Base-by-base conservation (phyloP, 2,888 invertebrate genomes). In the Mongoloraphidia duomilia region DNA sequence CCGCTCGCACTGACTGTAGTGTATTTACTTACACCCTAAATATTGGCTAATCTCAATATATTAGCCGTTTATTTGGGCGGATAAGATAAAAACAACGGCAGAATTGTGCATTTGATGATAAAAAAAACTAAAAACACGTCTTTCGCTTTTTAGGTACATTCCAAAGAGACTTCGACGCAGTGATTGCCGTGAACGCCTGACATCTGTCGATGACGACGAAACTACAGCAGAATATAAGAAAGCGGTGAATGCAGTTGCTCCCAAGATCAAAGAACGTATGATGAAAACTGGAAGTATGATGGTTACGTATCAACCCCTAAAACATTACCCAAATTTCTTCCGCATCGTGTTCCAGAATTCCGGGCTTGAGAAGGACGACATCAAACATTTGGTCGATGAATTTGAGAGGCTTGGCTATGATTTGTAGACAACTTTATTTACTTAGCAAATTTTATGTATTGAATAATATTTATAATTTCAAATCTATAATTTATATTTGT, bases 261-360 rank as follows among this genome's bases (percentile, higher is more conserved):
- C 96, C 0, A 82, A 82, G 66, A 84, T 96, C 56, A 96, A 97
- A 66, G 93, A 93, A 60, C 73, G 79, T 49, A 97, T 97, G 96
- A 92, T 95, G 76, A 85, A 86, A 64, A 82, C 84, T 63, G 96
- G 96, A 34, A 83, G 85, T 43, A 92, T 94, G 83, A 89, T 97
- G 85, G 84, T 96, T 54, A 94, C 94, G 42, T 96, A 97, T 66
- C 96, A 96, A 61, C 90, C 94, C 0, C 76, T 91, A 56, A 80
- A 83, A 48, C 72, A 80, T 46, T 72, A 82, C 52, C 92, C 92
- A 1, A 96, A 97, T 69, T 96, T 96, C 74, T 96, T 96, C 76
- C 77, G 96, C 51, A 80, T 95, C 56, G 94, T 95, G 45, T 77
- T 90, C 61, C 94, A 94, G 67, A 95, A 88, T 67, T 92, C 93